phyloP scores from a whole-genome alignment of 2,113 vertebrate genomes.

The Bostrychus sinensis region DNA sequence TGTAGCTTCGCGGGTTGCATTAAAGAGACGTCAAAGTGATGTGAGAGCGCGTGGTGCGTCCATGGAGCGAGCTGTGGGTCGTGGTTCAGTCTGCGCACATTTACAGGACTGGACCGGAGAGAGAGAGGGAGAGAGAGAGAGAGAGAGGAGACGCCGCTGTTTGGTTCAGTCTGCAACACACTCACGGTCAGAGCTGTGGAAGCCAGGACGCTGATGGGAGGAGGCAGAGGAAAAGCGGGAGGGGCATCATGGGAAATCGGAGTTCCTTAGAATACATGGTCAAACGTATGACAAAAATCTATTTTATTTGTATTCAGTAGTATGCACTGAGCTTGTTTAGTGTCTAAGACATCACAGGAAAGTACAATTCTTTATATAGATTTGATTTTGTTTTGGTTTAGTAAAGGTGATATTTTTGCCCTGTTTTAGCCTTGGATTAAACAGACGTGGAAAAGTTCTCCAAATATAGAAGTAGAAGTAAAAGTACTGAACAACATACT shows the following conservation, averaged over 20 bases:
- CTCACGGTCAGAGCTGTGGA: slow-evolving; percentile 29
- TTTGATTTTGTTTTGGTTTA: too few species aligned
- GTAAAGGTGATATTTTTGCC: too few species aligned
- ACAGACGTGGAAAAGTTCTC: too few species aligned
- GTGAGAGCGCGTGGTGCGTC: neutral
- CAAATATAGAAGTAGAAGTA: too few species aligned
- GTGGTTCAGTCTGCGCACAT: slow-evolving; percentile 38
- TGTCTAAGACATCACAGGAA: too few species aligned
- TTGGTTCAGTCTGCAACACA: slow-evolving; percentile 33
- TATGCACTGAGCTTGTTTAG: too few species aligned
- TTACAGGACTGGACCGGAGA: slow-evolving; percentile 27
- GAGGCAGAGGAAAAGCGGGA: slow-evolving; percentile 46
- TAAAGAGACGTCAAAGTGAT: neutral
- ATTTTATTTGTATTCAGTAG: too few species aligned
- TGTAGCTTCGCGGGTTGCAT: neutral
- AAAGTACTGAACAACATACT: too few species aligned
- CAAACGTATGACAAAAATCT: too few species aligned
- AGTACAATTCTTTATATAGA: too few species aligned
- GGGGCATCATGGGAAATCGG: slow-evolving; percentile 60
- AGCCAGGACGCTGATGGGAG: slow-evolving; percentile 41
- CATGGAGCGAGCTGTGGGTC: slow-evolving; percentile 1
- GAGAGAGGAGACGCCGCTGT: slow-evolving; percentile 16
- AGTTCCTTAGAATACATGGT: too few species aligned
- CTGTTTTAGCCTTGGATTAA: too few species aligned
- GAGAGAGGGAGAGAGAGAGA: neutral